Evolutionary conservation across 2,888 invertebrate species (phyloP).

Genomic region (Sphaerophoria taeniata): DNA sequence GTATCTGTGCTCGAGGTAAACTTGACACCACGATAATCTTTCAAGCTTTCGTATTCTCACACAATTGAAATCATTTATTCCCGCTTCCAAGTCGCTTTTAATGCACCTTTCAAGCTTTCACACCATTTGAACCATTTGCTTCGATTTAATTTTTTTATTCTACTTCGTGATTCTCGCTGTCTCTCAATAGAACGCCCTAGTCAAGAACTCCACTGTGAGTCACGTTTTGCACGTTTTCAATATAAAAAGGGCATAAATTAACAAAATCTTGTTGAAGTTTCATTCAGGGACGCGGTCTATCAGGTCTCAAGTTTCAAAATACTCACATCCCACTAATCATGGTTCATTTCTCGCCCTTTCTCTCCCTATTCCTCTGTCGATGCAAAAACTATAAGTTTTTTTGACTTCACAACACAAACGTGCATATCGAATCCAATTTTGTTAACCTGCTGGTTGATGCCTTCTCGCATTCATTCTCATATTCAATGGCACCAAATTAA

Average conservation of each 20-base stretch:
- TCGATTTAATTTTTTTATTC: conserved; percentile 32
- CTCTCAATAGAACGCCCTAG: not conserved
- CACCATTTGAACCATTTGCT: not conserved
- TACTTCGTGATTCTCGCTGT: not conserved
- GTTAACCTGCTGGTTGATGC: not conserved
- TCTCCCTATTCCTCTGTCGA: not conserved
- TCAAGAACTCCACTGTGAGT: conserved; percentile 62
- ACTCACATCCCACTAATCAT: conserved; percentile 11
- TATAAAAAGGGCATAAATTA: conserved; percentile 73
- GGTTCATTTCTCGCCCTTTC: conserved; percentile 14
- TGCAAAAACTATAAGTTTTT: conserved; percentile 42
- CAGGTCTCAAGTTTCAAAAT: not conserved
- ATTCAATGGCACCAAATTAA: conserved; percentile 55
- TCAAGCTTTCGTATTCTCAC: not conserved
- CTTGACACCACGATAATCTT: not conserved
- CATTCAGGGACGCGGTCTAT: too few species aligned
- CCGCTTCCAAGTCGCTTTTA: too few species aligned
- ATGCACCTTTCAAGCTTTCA: too few species aligned
- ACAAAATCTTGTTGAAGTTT: conserved; percentile 34
- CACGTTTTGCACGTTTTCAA: conserved; percentile 76
- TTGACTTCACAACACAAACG: conserved; percentile 51
- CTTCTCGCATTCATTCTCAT: conserved; percentile 27
- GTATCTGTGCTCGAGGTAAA: too few species aligned
- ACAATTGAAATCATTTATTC: too few species aligned
- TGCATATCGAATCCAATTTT: conserved; percentile 38